phyloP scores from a whole-genome alignment of 2,113 vertebrate genomes.

The Clupea harengus region DNA sequence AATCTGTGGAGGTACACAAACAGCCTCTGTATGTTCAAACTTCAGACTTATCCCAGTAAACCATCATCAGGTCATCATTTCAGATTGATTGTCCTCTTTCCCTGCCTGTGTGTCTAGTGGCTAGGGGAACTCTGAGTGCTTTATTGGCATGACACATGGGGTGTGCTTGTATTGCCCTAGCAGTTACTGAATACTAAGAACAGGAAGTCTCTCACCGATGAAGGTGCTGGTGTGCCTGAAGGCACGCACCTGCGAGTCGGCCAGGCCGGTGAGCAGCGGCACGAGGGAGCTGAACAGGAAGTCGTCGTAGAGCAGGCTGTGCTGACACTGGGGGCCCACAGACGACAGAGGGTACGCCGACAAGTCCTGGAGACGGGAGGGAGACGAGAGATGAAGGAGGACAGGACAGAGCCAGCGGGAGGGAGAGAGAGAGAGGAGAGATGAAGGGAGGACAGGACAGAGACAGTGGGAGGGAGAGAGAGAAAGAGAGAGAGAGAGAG shows the following conservation, averaged over 20 bases:
- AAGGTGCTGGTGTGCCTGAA: conserved; percentile 89
- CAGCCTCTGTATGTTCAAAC: no score
- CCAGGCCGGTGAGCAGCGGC: conserved; percentile 79
- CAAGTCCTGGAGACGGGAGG: conserved; percentile 68
- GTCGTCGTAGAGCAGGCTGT: conserved; percentile 79
- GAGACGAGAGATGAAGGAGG: neutral
- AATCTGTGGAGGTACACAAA: neutral
- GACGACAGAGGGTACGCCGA: conserved; percentile 76
- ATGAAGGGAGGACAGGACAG: neutral
- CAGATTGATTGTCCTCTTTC: neutral
- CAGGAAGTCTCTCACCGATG: conserved; percentile 70
- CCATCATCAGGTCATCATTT: neutral
- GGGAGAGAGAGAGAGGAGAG: neutral
- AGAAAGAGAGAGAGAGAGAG: neutral
- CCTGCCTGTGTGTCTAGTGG: neutral
- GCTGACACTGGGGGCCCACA: conserved; percentile 64
- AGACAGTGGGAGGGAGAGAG: neutral
- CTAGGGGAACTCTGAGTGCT: neutral
- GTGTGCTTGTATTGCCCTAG: no score
- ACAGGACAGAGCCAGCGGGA: neutral
- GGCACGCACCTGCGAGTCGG: conserved; percentile 86
- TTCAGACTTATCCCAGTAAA: no score
- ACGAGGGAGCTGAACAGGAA: conserved; percentile 77
- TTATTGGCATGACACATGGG: neutral
- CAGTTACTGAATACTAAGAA: neutral